These are phyloP conservation scores for Bombus breviceps DNA, from an alignment of 1,140 invertebrate genomes.

Conservation along the genomic window DNA sequence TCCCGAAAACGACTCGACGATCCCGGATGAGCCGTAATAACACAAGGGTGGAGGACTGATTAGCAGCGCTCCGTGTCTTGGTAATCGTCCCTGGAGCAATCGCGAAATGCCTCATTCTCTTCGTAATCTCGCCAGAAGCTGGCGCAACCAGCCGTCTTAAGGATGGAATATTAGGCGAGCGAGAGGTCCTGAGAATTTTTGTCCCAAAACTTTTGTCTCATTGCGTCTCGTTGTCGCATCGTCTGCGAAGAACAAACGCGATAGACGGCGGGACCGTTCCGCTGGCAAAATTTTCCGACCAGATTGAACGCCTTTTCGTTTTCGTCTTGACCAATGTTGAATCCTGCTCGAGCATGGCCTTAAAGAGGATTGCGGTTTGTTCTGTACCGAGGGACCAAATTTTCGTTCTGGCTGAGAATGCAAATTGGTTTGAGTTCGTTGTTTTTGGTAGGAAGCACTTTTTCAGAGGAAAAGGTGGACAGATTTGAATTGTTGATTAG, in stretches of 20 bases:
- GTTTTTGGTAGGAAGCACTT: background rate
- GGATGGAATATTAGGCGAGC: slow-evolving; percentile 37
- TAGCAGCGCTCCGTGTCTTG: slow-evolving; percentile 44
- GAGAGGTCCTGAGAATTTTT: background rate
- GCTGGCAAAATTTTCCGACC: background rate
- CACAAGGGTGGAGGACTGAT: slow-evolving; percentile 48
- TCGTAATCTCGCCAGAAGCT: slow-evolving; percentile 42
- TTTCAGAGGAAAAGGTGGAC: background rate
- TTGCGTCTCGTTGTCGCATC: background rate
- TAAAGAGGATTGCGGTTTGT: background rate
- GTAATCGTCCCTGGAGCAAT: slow-evolving; percentile 58
- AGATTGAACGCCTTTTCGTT: slow-evolving; percentile 5
- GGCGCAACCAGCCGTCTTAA: slow-evolving; percentile 36
- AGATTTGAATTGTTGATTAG: background rate
- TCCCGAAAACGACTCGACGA: slow-evolving; percentile 23
- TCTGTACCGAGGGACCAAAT: background rate
- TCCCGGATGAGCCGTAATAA: slow-evolving; percentile 52
- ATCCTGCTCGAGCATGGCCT: background rate
- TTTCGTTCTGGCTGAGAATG: background rate
- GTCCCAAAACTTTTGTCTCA: slow-evolving; percentile 38
- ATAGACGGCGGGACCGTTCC: background rate
- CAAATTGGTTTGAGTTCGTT: background rate
- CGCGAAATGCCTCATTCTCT: slow-evolving; percentile 15
- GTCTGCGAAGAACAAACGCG: background rate
- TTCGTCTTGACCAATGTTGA: background rate